Evolutionary conservation across 1,140 invertebrate genomes (phyloP).

Genomic region (Drosophila novamexicana): DNA sequence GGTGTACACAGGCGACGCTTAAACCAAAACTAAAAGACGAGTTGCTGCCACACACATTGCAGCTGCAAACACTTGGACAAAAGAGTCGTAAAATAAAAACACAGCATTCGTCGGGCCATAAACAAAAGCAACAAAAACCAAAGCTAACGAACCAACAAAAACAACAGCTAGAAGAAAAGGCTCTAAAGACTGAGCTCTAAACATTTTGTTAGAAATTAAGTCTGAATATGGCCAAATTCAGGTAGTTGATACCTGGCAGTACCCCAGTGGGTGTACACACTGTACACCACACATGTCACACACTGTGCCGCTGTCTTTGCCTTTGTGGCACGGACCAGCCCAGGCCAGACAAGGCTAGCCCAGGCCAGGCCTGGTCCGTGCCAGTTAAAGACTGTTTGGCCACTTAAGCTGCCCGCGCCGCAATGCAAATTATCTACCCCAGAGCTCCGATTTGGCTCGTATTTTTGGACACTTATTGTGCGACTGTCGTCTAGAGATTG

Average conservation of each 20-base stretch:
- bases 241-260: slow-evolving; percentile 27
- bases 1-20: slow-evolving; percentile 51
- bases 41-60: slow-evolving; percentile 15
- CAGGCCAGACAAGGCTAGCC: slow-evolving; percentile 3
- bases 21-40: slow-evolving; percentile 34
- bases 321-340: slow-evolving; percentile 19
- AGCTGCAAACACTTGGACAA: slow-evolving; percentile 43
- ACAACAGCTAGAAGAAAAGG: slow-evolving; percentile 12
- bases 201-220: slow-evolving; percentile 60
- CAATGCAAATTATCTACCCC: slow-evolving; percentile 78
- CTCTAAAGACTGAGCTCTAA: slow-evolving; percentile 27
- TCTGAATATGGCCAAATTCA: slow-evolving; percentile 42
- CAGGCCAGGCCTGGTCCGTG: neutral
- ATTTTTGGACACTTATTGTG: slow-evolving; percentile 71
- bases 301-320: neutral
- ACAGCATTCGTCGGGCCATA: slow-evolving; percentile 48
- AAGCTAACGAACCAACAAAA: slow-evolving; percentile 23
- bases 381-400: slow-evolving; percentile 40
- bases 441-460: slow-evolving; percentile 66
- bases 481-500: slow-evolving; percentile 60
- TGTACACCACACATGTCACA: slow-evolving; percentile 44
- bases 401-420: slow-evolving; percentile 71
- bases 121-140: slow-evolving; percentile 51
- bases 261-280: slow-evolving; percentile 30
- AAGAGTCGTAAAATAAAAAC: slow-evolving; percentile 78